Evolutionary conservation across 2,113 vertebrate genomes (phyloP).

Genomic region (Urocynchramus pylzowi): DNA sequence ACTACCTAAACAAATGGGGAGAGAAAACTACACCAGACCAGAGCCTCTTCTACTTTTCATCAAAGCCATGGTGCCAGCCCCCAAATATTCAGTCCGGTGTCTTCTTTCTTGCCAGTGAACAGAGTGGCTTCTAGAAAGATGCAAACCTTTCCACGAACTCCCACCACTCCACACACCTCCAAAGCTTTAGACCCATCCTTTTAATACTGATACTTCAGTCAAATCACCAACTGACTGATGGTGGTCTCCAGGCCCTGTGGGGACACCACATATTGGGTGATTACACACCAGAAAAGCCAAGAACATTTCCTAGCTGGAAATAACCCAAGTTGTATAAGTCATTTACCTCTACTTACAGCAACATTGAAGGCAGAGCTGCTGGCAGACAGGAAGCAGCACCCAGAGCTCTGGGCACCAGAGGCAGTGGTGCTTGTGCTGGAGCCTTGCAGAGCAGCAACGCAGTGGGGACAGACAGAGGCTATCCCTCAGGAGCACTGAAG

Average conservation of each 20-base stretch:
- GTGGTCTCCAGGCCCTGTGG: background rate
- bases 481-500: background rate
- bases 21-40: background rate
- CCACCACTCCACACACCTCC: background rate
- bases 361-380: background rate
- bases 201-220: background rate
- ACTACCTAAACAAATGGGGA: background rate
- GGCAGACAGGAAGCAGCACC: background rate
- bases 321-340: background rate
- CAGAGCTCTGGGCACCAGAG: background rate
- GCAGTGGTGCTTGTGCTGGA: background rate
- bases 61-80: background rate
- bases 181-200: background rate
- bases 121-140: background rate
- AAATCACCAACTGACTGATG: background rate
- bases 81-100: background rate
- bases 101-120: background rate
- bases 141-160: background rate
- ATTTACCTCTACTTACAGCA: background rate
- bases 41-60: background rate
- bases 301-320: background rate
- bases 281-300: background rate
- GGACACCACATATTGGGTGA: background rate
- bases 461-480: background rate
- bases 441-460: background rate